Conservation (phyloP, 2,888 invertebrate species). For the Serrognathus titanus region DNA sequence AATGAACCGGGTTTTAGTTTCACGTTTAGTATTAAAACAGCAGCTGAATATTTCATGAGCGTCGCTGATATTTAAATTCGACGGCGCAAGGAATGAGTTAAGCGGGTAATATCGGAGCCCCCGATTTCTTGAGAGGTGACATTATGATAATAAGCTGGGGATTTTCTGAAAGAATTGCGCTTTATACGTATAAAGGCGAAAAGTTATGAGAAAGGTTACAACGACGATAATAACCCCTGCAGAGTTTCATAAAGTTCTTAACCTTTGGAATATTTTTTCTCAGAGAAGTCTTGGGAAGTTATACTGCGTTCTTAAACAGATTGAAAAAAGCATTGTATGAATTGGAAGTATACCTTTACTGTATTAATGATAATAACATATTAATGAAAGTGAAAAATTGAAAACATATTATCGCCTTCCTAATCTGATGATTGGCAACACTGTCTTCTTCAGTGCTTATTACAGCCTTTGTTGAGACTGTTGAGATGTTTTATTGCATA, state of each 20-base stretch:
- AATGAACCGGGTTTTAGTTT: no score
- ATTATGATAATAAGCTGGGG: slow-evolving; percentile 7
- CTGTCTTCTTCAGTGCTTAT: no score
- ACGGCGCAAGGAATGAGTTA: not conserved
- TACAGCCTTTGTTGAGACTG: no score
- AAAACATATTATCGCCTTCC: no score
- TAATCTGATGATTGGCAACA: no score
- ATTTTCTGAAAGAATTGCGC: slow-evolving; percentile 4
- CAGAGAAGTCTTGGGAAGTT: no score
- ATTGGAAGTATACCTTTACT: no score
- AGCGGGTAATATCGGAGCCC: not conserved
- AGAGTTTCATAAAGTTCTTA: not conserved
- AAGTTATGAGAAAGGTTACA: slow-evolving; percentile 6
- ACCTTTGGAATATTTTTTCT: not conserved
- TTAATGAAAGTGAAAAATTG: no score
- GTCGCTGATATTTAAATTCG: not conserved
- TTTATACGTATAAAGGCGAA: slow-evolving; percentile 4
- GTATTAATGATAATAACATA: no score
- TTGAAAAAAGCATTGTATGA: no score
- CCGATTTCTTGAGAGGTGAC: slow-evolving; percentile 4
- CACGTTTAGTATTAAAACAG: not conserved
- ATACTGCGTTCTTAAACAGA: no score
- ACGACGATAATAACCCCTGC: slow-evolving; percentile 3
- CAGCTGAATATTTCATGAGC: slow-evolving; percentile 1
- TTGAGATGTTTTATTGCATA: no score